Base-by-base conservation (phyloP, 2,888 invertebrate species). In the Macrophya alboannulata region DNA sequence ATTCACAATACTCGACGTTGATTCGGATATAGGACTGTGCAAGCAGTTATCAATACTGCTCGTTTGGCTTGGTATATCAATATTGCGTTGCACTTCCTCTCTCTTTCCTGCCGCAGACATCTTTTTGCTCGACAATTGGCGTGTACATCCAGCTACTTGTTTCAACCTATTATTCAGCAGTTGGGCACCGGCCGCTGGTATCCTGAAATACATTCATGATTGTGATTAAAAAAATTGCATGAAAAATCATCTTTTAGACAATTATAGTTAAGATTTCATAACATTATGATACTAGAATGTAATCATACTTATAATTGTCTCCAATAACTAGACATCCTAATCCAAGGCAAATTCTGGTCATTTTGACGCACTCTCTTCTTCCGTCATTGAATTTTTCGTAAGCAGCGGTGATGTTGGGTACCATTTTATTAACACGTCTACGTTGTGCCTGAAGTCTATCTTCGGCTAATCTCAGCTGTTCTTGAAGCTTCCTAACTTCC, bases 231-330 rank as follows among this genome's bases (percentile, higher is more conserved):
- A 31, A 17, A 62, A 8, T 15, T 21, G 43, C 1, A 68, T n/a
- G 10, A 17, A 25, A 3, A 17, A 59, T n/a, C 40, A 55, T 21
- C 40, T 4, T 48, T 21, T 17, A 17, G 45, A 17, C 3, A 15
- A 15, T 17, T 17, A n/a, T 12, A 31, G 17, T 68, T 37, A 68
- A 31, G 12, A 68, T 12, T 37, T 15, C 1, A n/a, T 71, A 17
- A 71, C 8, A 55, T 25, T 10, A 74, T 21, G 25, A 82, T 40
- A 12, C 3, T 40, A 25, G 25, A 83, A 79, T 10, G 25, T 15
- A 45, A 65, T 8, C 90, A 77, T 92, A 94, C 93, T 92, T 93
- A 87, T 94, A 94, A 77, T 89, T 88, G 31, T 89, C 85, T 87
- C 93, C 93, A 43, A 90, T 74, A 85, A 93, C 86, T 79, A 88